phyloP scores from a whole-genome alignment of 2,797 vertebrate genomes.

The Anas capensis region DNA sequence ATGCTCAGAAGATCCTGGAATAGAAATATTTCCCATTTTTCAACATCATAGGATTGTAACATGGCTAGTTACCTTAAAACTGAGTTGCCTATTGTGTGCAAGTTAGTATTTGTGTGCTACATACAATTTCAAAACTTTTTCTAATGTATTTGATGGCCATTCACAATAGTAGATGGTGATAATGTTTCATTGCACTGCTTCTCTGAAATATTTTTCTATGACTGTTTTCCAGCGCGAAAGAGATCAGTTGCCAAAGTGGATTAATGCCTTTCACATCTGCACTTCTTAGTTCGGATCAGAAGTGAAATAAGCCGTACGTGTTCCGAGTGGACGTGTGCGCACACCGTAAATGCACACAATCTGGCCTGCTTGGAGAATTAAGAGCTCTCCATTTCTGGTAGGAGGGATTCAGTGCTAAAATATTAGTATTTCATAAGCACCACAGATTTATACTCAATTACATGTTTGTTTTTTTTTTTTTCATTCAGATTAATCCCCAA shows the following conservation, averaged over 20 bases:
- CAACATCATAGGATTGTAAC: not conserved
- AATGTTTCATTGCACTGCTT: not conserved
- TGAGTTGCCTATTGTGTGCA: not conserved
- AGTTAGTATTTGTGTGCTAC: not conserved
- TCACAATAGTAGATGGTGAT: not conserved
- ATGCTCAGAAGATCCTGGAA: not conserved
- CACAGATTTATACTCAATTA: not conserved
- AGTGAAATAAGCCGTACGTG: not conserved
- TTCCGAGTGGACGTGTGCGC: not conserved
- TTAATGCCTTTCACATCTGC: conserved; percentile 34
- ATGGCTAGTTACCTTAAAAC: not conserved
- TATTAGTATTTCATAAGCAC: not conserved
- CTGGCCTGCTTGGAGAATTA: conserved; percentile 18
- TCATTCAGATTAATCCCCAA: not conserved
- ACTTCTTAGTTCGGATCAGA: conserved; percentile 17
- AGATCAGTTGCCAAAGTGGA: not conserved
- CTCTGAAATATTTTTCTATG: not conserved
- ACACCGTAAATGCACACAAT: not conserved
- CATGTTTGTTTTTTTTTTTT: not conserved
- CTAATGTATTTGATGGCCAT: not conserved
- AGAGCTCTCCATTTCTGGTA: not conserved
- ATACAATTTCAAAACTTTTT: not conserved
- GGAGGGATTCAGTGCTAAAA: conserved; percentile 11
- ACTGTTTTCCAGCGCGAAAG: accelerated
- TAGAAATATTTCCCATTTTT: not conserved